These are phyloP conservation scores for Philereme transversata DNA, from an alignment of 2,888 invertebrate genomes.

Conservation along the genomic window DNA sequence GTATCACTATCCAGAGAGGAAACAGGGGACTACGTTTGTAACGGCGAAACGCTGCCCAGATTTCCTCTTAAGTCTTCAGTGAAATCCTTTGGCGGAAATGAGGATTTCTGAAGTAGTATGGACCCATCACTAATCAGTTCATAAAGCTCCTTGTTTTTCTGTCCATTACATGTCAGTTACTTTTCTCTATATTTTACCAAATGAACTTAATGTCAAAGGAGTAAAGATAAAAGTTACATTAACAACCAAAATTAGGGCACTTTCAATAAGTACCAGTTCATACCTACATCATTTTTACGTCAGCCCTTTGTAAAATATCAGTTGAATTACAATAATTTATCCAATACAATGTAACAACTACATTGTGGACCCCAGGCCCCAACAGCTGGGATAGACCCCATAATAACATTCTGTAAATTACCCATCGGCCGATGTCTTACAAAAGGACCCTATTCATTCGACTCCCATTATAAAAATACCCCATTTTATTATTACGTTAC, in stretches of 20 bases:
- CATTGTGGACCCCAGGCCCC: slow-evolving; percentile 63
- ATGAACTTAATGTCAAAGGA: too few relatives aligned
- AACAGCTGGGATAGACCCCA: slow-evolving; percentile 35
- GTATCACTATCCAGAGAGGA: too few relatives aligned
- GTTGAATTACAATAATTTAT: slow-evolving; percentile 75
- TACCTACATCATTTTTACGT: slow-evolving; percentile 52
- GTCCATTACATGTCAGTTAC: too few relatives aligned
- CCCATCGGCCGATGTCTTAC: slow-evolving; percentile 57
- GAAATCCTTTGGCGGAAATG: too few relatives aligned
- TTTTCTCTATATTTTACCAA: too few relatives aligned
- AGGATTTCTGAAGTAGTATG: too few relatives aligned
- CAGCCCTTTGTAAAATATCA: slow-evolving; percentile 55
- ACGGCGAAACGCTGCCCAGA: too few relatives aligned
- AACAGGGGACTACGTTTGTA: too few relatives aligned
- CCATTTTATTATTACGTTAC: slow-evolving; percentile 75
- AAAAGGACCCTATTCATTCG: slow-evolving; percentile 71
- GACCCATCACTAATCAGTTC: too few relatives aligned
- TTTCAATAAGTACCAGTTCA: slow-evolving; percentile 37
- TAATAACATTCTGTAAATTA: slow-evolving; percentile 68
- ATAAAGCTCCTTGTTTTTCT: too few relatives aligned
- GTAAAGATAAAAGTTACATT: background rate
- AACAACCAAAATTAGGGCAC: background rate
- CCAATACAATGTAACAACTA: slow-evolving; percentile 61
- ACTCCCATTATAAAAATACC: slow-evolving; percentile 74
- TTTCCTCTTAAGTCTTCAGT: too few relatives aligned